Evolutionary conservation across 2,113 vertebrate species (phyloP), one percentile per base, ranked within the genome.

Genomic region (Mandrillus leucophaeus): DNA sequence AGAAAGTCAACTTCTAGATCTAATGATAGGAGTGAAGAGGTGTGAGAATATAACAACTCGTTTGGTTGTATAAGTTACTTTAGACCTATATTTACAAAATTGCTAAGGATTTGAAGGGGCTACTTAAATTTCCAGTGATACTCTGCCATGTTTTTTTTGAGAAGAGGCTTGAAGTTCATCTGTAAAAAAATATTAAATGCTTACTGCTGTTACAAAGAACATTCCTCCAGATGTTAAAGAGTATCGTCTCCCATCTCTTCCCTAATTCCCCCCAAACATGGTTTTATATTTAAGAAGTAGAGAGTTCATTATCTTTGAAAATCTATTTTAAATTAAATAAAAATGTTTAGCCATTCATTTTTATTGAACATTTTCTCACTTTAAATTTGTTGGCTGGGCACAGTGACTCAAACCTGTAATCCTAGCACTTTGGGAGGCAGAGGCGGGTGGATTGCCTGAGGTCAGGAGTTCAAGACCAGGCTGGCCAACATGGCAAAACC

Each of bases 1-100:
- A 93, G 76, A 92, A 91, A 90, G 68, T 55, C 32, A 75, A 52
- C 10, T 17, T 90, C 8, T 48, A 82, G 55, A 16, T 23, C 4
- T 79, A 84, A 81, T 38, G n/a, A 32, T 22, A 8, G 75, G 82
- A 90, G 50, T 79, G 32, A 91, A 70, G 70, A 55, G 22, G 7
- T 78, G 5, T 70, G 48, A 83, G 61, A 92, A 83, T 78, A 27
- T 66, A 48, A 70, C 88, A 68, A 87, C 55, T 83, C 5, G 48
- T 83, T 83, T 64, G 48, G 12, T 84, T 97, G 97, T 95, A 6
- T 96, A 96, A 83, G 38, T 78, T 96, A 27, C 32, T 73, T 83
- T 85, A 88, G 32, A 70, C 18, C 61, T 89, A 1, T 92, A 59
- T 32, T 87, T 92, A 90, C 5, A 87, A 27, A 96, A 75, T 68